Evolutionary conservation across 2,888 invertebrate species (phyloP).

Genomic region (Phlogophora meticulosa): DNA sequence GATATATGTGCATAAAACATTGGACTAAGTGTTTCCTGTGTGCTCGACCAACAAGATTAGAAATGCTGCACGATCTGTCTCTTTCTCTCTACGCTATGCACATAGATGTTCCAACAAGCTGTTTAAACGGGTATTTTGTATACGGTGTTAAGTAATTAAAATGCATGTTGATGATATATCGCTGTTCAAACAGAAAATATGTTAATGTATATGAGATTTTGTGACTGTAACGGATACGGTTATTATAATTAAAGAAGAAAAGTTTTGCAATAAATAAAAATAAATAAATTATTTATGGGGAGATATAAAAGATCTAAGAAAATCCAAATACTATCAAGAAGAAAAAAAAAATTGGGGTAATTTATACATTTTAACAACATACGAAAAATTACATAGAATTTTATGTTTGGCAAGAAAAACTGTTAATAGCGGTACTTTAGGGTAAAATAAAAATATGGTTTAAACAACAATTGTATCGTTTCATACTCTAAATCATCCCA

Average conservation of each 20-base stretch:
- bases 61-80: slow-evolving; percentile 83
- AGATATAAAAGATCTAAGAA: slow-evolving; percentile 7
- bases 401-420: neutral
- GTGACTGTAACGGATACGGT: neutral
- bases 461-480: slow-evolving; percentile 19
- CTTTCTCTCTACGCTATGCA: slow-evolving; percentile 75
- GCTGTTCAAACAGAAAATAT: slow-evolving; percentile 16
- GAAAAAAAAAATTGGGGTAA: neutral
- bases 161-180: slow-evolving; percentile 14
- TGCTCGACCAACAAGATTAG: slow-evolving; percentile 87
- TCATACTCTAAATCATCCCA: slow-evolving; percentile 42
- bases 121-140: slow-evolving; percentile 74
- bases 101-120: slow-evolving; percentile 73
- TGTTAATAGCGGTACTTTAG: slow-evolving; percentile 18
- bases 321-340: slow-evolving; percentile 3
- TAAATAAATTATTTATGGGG: neutral
- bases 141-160: neutral
- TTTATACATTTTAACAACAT: neutral
- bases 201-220: neutral
- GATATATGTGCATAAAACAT: slow-evolving; percentile 77
- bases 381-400: neutral
- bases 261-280: neutral
- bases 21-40: slow-evolving; percentile 81
- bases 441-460: slow-evolving; percentile 17
- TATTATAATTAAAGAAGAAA: neutral